phyloP scores from a whole-genome alignment of 2,888 invertebrate species.

The Lycia hirtaria region DNA sequence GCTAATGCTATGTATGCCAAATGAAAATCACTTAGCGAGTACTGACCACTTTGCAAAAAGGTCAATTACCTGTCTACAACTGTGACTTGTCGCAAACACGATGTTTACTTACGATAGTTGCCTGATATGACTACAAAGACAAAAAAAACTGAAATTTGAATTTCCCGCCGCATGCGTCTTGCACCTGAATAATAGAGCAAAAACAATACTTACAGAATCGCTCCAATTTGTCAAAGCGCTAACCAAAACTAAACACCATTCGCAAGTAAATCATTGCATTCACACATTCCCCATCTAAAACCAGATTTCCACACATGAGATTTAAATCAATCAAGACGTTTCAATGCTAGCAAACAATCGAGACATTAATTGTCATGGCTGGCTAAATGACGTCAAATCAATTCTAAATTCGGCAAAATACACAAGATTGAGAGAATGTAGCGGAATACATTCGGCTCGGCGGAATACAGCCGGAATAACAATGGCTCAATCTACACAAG shows the following conservation, averaged over 20 bases:
- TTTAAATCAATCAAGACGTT: constrained; percentile 34
- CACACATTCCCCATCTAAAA: constrained; percentile 18
- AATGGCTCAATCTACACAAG: constrained; percentile 78
- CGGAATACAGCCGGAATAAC: constrained; percentile 52
- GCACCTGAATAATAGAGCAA: not conserved
- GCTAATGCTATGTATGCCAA: no score
- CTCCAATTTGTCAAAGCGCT: not conserved
- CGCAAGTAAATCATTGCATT: constrained; percentile 15
- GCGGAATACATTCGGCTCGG: constrained; percentile 24
- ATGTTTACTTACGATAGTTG: no score
- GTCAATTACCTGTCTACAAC: no score
- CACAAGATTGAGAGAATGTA: constrained; percentile 41
- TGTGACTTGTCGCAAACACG: no score
- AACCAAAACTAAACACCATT: not conserved
- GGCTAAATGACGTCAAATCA: constrained; percentile 58
- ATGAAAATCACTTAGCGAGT: no score
- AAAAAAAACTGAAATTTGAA: no score
- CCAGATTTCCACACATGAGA: constrained; percentile 26
- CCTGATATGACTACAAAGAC: no score
- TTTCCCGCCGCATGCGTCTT: no score
- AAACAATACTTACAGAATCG: not conserved
- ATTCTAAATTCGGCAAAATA: constrained; percentile 46
- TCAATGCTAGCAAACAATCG: constrained; percentile 31
- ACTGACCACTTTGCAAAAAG: no score
- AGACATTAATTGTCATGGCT: constrained; percentile 37